A percentile compares a stretch with the other conserved stretches of the same genome.
phyloP scores from a whole-genome alignment of 2,113 vertebrate genomes.

The Ammodytes dubius region DNA sequence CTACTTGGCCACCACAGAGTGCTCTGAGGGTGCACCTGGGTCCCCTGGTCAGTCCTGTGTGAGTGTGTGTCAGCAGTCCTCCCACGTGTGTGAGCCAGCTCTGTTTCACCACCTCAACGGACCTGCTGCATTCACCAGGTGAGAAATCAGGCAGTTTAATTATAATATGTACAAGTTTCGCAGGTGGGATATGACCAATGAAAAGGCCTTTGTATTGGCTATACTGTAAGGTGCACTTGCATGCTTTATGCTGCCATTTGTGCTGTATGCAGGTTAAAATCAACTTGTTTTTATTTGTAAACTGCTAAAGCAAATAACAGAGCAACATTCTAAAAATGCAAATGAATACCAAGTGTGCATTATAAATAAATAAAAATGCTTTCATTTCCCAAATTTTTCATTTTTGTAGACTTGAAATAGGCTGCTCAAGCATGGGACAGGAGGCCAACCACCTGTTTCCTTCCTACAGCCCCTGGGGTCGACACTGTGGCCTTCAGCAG shows the following conservation, averaged over 20 bases:
- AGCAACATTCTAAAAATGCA: background rate
- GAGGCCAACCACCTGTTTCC: constrained; percentile 81
- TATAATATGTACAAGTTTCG: background rate
- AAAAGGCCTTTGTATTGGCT: background rate
- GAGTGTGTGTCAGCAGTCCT: constrained; percentile 68
- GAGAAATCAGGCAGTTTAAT: constrained; percentile 23
- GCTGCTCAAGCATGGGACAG: constrained; percentile 63
- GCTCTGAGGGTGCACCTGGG: constrained; percentile 69
- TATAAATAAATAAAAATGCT: background rate
- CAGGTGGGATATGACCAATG: background rate
- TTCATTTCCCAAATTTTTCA: constrained; percentile 8
- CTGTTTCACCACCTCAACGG: constrained; percentile 80
- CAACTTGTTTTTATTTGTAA: background rate
- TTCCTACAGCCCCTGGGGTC: constrained; percentile 81
- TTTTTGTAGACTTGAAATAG: constrained; percentile 68
- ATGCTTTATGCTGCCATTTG: background rate
- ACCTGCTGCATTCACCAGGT: constrained; percentile 75
- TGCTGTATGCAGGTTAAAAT: constrained; percentile 7
- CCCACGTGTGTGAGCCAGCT: constrained; percentile 78
- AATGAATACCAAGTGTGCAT: background rate
- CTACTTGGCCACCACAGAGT: constrained; percentile 75
- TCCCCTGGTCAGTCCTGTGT: constrained; percentile 78
- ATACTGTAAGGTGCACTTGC: background rate
- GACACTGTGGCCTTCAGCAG: constrained; percentile 77
- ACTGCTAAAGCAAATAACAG: background rate